Percentiles rank a stretch among this genome's conserved stretches.
These are phyloP conservation scores for Aphelenchoides fujianensis DNA, from an alignment of 1,140 invertebrate species.

Conservation along the genomic window DNA sequence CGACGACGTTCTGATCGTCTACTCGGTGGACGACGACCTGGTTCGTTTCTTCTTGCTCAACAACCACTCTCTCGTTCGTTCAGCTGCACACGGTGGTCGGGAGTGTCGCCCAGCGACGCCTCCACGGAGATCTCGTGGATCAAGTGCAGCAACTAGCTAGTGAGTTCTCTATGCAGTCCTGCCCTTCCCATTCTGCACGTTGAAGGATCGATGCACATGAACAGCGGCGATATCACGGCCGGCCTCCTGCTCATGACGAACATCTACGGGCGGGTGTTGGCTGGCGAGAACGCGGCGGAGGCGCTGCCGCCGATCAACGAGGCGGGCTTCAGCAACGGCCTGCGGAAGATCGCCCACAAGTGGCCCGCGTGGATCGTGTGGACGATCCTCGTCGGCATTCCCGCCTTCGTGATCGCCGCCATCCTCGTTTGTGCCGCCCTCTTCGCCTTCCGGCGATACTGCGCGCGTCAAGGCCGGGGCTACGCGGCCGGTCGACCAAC, in stretches of 20 bases:
- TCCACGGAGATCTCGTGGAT: background rate
- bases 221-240: conserved; percentile 3
- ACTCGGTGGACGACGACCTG: background rate
- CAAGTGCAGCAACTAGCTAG: conserved; percentile 6
- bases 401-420: background rate
- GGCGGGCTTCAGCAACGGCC: background rate
- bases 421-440: background rate
- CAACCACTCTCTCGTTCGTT: background rate
- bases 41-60: background rate
- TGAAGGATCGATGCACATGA: background rate
- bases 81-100: background rate
- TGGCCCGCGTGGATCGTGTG: conserved; percentile 12
- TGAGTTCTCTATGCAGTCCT: background rate
- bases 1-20: conserved; percentile 23
- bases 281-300: background rate
- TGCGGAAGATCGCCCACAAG: background rate
- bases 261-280: conserved; percentile 6
- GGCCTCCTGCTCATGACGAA: conserved; percentile 15
- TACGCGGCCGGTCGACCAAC: background rate
- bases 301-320: conserved; percentile 7
- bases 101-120: background rate
- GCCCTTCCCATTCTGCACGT: background rate
- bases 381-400: conserved; percentile 10
- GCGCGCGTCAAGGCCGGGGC: background rate
- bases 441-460: conserved; percentile 7